Conservation (phyloP, 30 jellyfish, hydroid and myxozoan species). For the Phacellophora camtschatica region DNA sequence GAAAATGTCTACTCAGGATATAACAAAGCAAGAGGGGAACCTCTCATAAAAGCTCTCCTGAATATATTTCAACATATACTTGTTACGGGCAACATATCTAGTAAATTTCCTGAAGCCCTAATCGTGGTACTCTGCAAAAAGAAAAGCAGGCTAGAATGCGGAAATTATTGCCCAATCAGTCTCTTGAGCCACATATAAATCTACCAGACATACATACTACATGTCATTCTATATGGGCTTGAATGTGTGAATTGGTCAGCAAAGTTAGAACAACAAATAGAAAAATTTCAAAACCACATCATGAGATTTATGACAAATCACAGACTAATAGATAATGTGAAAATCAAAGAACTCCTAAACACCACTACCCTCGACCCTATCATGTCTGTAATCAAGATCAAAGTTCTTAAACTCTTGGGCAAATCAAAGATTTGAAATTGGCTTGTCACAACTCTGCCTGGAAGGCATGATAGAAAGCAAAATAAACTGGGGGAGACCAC, state of each 20-base stretch:
- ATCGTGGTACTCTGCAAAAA: not conserved
- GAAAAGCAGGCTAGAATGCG: not conserved
- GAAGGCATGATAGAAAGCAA: not conserved
- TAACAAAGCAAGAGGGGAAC: constrained; percentile 12
- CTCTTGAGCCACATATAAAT: too few relatives aligned
- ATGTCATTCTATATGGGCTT: too few relatives aligned
- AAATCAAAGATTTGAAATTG: not conserved
- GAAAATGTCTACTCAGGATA: not conserved
- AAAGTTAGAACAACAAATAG: too few relatives aligned
- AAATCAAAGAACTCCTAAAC: not conserved
- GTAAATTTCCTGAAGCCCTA: not conserved
- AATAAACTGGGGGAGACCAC: not conserved
- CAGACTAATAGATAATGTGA: not conserved
- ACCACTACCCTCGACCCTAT: too few relatives aligned
- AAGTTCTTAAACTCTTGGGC: not conserved
- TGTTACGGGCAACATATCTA: not conserved
- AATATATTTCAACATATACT: not conserved
- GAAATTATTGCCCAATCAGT: not conserved
- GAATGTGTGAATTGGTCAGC: too few relatives aligned
- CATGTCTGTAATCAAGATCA: not conserved
- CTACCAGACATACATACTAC: too few relatives aligned
- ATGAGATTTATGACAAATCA: not conserved
- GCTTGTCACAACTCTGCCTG: not conserved
- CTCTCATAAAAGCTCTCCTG: not conserved
- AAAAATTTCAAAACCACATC: not conserved